These are phyloP conservation scores for Hypomecis punctinalis DNA, from an alignment of 2,888 invertebrate species.

Conservation along the genomic window DNA sequence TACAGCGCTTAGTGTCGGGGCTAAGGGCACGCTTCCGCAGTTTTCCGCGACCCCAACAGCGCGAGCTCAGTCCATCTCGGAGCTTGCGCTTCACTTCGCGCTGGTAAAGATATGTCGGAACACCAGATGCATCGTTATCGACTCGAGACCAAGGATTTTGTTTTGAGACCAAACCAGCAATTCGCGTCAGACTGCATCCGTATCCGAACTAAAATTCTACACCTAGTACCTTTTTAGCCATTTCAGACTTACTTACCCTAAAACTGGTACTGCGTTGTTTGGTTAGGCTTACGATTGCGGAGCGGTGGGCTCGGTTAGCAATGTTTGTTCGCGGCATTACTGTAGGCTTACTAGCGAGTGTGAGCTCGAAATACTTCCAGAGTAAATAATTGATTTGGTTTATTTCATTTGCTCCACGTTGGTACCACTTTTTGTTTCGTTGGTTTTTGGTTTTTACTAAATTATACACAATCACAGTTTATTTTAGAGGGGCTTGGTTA, in stretches of 20 bases:
- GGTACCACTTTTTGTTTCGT: conserved; percentile 5
- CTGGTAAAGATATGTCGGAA: too few relatives aligned
- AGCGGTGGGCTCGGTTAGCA: conserved; percentile 23
- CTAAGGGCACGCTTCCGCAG: too few relatives aligned
- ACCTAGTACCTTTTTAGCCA: not conserved
- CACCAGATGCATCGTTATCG: too few relatives aligned
- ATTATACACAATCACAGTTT: too few relatives aligned
- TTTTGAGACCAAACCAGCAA: too few relatives aligned
- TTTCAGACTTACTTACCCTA: conserved; percentile 3
- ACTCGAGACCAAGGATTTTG: too few relatives aligned
- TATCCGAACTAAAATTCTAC: not conserved
- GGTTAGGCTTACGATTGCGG: conserved; percentile 29
- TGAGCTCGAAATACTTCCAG: conserved; percentile 15
- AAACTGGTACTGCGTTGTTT: conserved; percentile 18
- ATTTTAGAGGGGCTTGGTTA: too few relatives aligned
- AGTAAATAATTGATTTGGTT: conserved; percentile 14
- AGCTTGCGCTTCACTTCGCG: too few relatives aligned
- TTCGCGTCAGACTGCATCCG: too few relatives aligned
- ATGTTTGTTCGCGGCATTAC: conserved; percentile 23
- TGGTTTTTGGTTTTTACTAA: not conserved
- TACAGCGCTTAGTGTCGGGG: too few relatives aligned
- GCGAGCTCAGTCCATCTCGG: too few relatives aligned
- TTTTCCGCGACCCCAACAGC: too few relatives aligned
- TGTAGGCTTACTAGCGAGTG: conserved; percentile 18
- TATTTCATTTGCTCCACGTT: conserved; percentile 6